Evolutionary conservation across 2,113 vertebrate genomes (phyloP).

Genomic region (Cyanocitta stelleri): DNA sequence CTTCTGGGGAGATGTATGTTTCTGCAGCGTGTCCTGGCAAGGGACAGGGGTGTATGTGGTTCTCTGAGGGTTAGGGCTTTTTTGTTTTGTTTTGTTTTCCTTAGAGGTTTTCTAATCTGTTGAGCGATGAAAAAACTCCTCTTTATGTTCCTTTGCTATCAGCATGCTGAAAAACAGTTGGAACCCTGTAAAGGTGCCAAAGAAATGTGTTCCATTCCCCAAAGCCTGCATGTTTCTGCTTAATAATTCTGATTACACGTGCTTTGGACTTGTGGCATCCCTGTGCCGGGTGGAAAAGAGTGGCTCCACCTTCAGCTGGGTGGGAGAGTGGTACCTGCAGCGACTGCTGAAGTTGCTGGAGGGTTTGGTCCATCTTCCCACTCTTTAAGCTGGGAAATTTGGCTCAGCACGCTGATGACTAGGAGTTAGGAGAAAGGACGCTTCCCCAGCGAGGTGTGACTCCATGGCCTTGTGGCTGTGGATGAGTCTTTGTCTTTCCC

Average conservation of each 20-base stretch:
- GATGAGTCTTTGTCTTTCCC: neutral
- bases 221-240: neutral
- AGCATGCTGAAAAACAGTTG: neutral
- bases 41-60: neutral
- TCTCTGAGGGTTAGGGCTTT: neutral
- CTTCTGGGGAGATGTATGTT: neutral
- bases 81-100: neutral
- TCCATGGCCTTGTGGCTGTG: neutral
- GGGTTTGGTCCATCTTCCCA: neutral
- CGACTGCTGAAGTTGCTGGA: neutral
- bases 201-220: neutral
- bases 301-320: neutral
- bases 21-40: neutral
- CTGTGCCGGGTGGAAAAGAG: fast-evolving
- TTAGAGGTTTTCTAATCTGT: conserved; percentile 13
- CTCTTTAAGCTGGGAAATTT: neutral
- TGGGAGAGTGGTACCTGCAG: neutral
- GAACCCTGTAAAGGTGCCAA: neutral
- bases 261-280: neutral
- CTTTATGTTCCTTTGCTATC: conserved; percentile 12
- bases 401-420: neutral
- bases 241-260: neutral
- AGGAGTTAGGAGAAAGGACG: neutral
- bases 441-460: neutral
- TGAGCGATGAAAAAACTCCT: conserved; percentile 19